Evolutionary conservation across 2,888 invertebrate genomes (phyloP).

Genomic region (Neria commutata): DNA sequence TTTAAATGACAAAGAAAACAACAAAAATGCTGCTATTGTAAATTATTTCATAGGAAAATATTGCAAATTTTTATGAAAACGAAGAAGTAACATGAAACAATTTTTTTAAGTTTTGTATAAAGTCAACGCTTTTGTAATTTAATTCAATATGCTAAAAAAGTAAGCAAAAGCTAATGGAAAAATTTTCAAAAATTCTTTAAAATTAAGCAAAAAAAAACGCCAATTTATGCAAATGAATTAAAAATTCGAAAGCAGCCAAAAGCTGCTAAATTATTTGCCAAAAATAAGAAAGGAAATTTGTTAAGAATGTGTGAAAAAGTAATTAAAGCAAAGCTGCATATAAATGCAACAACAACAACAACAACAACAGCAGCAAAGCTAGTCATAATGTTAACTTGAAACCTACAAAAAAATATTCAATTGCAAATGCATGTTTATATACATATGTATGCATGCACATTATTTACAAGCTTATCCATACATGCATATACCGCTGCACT

Average conservation of each 20-base stretch:
- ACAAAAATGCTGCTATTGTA: slow-evolving; percentile 46
- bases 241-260: slow-evolving; percentile 20
- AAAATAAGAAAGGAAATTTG: slow-evolving; percentile 34
- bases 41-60: slow-evolving; percentile 39
- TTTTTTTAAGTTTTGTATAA: slow-evolving; percentile 51
- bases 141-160: no score
- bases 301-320: slow-evolving; percentile 43
- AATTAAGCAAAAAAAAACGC: slow-evolving; percentile 51
- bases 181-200: slow-evolving; percentile 37
- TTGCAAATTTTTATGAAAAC: background rate
- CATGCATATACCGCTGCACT: no score
- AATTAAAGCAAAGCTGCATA: no score
- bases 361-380: slow-evolving; percentile 35
- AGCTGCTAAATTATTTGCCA: no score
- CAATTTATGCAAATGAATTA: slow-evolving; percentile 41
- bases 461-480: slow-evolving; percentile 26
- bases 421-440: slow-evolving; percentile 15
- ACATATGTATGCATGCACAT: slow-evolving; percentile 11
- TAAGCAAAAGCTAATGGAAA: slow-evolving; percentile 38
- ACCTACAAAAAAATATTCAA: slow-evolving; percentile 1
- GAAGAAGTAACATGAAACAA: no score
- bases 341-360: no score
- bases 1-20: slow-evolving; percentile 10
- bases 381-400: slow-evolving; percentile 57
- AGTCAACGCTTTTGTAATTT: slow-evolving; percentile 56